Percentiles rank a stretch among this genome's conserved stretches.
Conservation (phyloP, 2,113 vertebrate genomes). For the Daphoenositta chrysoptera region DNA sequence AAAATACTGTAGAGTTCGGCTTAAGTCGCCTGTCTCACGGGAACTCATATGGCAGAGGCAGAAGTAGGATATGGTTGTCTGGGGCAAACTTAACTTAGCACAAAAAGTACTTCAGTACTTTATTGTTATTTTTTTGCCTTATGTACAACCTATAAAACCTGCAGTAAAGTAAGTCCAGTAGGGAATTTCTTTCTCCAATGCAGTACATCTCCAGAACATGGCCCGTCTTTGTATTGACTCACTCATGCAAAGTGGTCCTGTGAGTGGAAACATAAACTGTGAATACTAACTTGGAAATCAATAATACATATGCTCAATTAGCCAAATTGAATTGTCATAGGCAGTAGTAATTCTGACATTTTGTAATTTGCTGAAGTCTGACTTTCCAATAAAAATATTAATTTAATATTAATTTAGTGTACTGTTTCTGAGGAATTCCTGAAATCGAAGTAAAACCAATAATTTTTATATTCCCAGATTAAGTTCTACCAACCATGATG, state of each 20-base stretch:
- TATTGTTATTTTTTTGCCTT: not conserved
- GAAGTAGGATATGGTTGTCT: not conserved
- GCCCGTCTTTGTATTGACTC: not conserved
- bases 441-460: not conserved
- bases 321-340: not conserved
- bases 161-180: not conserved
- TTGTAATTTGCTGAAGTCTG: not conserved
- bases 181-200: not conserved
- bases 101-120: not conserved
- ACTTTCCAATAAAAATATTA: not conserved
- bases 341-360: not conserved
- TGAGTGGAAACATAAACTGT: not conserved
- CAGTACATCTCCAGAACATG: not conserved
- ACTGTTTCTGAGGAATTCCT: not conserved
- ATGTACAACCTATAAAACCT: not conserved
- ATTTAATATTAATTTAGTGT: not conserved
- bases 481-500: not conserved
- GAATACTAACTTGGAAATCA: not conserved
- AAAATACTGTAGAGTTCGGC: not conserved
- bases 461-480: not conserved
- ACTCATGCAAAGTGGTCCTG: not conserved
- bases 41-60: not conserved
- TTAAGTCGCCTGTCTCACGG: fast-evolving
- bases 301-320: not conserved
- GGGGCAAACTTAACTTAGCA: not conserved